phyloP scores from a whole-genome alignment of 1,140 invertebrate species.

The Bilobella aurantiaca region DNA sequence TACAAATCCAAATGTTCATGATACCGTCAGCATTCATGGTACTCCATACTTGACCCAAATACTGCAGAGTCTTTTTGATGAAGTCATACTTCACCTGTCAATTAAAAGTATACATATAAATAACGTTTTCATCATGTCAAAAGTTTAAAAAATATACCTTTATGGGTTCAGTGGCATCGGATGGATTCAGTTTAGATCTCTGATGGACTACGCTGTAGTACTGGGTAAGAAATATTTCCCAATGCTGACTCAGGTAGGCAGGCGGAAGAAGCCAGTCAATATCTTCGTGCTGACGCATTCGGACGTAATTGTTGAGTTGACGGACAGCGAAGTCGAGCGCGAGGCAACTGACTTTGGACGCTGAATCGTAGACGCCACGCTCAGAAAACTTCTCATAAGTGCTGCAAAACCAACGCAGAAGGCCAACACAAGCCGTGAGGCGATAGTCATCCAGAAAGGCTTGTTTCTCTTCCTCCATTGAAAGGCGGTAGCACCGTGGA shows the following conservation, averaged over 20 bases:
- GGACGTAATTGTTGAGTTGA: conserved; percentile 57
- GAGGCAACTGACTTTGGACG: conserved; percentile 36
- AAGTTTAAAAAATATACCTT: conserved; percentile 17
- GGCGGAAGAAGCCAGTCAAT: conserved; percentile 51
- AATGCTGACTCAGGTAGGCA: conserved; percentile 29
- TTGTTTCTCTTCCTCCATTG: conserved; percentile 70
- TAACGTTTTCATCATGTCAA: neutral
- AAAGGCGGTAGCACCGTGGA: conserved; percentile 76
- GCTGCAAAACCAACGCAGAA: conserved; percentile 62
- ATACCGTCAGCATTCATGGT: conserved; percentile 66
- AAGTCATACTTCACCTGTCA: conserved; percentile 43
- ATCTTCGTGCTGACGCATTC: conserved; percentile 66
- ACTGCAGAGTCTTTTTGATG: conserved; percentile 46
- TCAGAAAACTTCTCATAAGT: conserved; percentile 44
- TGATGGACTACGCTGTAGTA: conserved; percentile 61
- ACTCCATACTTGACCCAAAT: conserved; percentile 59
- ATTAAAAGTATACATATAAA: conserved; percentile 3
- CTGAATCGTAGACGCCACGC: conserved; percentile 29
- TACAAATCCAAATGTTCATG: conserved; percentile 55
- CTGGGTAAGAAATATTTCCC: conserved; percentile 44
- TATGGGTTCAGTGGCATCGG: conserved; percentile 33
- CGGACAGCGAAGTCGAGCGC: conserved; percentile 28
- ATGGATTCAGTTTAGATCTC: conserved; percentile 43
- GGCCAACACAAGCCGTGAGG: conserved; percentile 69
- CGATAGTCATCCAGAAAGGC: conserved; percentile 84